Conservation (phyloP, 2,797 vertebrate species). For the Microtus obscurus region DNA sequence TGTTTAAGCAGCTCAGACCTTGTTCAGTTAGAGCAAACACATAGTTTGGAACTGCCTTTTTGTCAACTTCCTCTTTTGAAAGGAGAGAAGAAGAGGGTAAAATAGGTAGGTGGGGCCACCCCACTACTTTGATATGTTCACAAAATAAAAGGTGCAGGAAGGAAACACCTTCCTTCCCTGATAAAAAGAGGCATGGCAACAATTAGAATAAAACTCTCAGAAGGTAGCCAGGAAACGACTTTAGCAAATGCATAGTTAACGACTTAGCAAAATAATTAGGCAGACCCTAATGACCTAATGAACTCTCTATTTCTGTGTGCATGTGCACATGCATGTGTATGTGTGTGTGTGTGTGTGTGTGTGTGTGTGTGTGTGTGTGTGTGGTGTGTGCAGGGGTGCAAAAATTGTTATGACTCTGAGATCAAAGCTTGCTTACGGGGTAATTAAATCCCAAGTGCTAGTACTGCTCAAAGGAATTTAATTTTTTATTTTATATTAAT, state of each 20-base stretch:
- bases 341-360: background rate
- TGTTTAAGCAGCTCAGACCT: background rate
- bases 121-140: background rate
- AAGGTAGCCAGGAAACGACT: background rate
- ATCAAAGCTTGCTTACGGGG: conserved; percentile 68
- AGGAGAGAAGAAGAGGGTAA: background rate
- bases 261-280: conserved; percentile 62
- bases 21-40: background rate
- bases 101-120: background rate
- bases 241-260: conserved; percentile 72
- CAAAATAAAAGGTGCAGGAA: conserved; percentile 19
- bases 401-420: conserved; percentile 50
- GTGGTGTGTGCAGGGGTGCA: too few relatives aligned
- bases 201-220: conserved; percentile 58
- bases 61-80: background rate
- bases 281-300: background rate
- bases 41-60: background rate
- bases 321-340: too few relatives aligned
- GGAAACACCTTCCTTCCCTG: background rate
- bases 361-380: background rate
- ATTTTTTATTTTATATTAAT: conserved; percentile 10
- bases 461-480: conserved; percentile 39
- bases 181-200: conserved; percentile 44
- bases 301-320: background rate
- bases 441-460: conserved; percentile 48